Base-by-base conservation (phyloP, 1,140 invertebrate genomes). In the Lordiphosa mommai region DNA sequence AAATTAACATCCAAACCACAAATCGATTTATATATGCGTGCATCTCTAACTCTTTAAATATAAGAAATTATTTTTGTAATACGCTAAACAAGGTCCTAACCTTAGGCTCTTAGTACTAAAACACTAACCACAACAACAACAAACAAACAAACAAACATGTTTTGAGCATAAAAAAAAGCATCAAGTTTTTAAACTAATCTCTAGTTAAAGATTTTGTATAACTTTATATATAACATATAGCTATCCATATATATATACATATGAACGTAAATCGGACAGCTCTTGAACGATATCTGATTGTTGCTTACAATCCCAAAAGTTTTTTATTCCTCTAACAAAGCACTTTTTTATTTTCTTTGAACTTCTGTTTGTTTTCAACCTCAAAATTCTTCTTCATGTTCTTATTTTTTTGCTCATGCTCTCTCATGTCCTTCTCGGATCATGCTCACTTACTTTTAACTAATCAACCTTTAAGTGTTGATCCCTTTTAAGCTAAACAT, bases 11-110 rank as follows among this genome's bases (percentile, higher is more conserved):
- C 36, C 37, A 59, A 57, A 59, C 44, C 56, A 72, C 47, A 55
- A 72, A 41, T 60, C 33, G 46, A 67, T 58, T 2, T 64, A 41
- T 55, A 68, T 74, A 65, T 71, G 68, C 61, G 76, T 74, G 76
- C 74, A 80, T 82, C 32, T 49, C 76, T 80, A 82, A 82, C 70
- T 74, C 58, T 36, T 46, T 82, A 74, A 50, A 49, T 59, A 56
- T 82, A 63, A 55, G 40, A 65, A 70, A 55, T 55, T 65, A 56
- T 74, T 51, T 57, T 66, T 66, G 43, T 37, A 32, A 80, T 64
- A 53, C 23, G 70, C 55, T 82, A 79, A 58, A 52, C 34, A 44
- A 56, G 36, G 55, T 46, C 41, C 33, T 40, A 32, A 60, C 16
- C 3, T 30, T 29, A 27, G 29, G 43, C 27, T 38, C n/a, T 40